Percentiles rank a stretch among this genome's conserved stretches.
Conservation (phyloP, 2,888 invertebrate genomes). For the Trilocha varians region DNA sequence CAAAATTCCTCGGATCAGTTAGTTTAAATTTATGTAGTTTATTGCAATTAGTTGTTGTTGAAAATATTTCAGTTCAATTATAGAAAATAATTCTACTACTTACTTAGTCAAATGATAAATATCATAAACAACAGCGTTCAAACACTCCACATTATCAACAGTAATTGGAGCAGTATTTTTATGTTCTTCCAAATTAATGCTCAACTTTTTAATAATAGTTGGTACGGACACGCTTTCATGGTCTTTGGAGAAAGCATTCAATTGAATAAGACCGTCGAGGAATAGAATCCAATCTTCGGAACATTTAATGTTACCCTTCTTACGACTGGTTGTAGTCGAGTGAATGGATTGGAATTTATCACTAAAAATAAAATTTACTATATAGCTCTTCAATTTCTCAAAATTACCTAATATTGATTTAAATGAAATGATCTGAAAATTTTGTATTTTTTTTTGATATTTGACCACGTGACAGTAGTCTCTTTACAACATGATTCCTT, state of each 20-base stretch:
- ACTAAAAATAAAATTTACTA: conserved; percentile 14
- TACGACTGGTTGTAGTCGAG: conserved; percentile 15
- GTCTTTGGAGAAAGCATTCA: conserved; percentile 19
- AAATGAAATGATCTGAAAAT: no score
- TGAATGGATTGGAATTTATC: conserved; percentile 23
- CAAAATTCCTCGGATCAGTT: no score
- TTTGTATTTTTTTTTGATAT: no score
- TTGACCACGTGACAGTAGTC: no score
- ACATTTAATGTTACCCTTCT: conserved; percentile 22
- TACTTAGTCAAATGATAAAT: conserved; percentile 18
- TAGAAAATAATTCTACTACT: conserved; percentile 4
- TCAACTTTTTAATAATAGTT: conserved; percentile 18
- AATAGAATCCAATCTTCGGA: conserved; percentile 25
- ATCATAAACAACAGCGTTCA: conserved; percentile 15
- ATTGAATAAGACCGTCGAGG: conserved; percentile 27
- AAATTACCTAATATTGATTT: no score
- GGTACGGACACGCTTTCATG: conserved; percentile 21
- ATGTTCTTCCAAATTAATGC: conserved; percentile 20
- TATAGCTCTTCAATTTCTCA: not conserved
- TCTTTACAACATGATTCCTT: no score
- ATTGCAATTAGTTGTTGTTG: no score
- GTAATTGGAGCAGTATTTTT: conserved; percentile 1
- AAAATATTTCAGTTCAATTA: not conserved
- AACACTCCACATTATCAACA: conserved; percentile 8
- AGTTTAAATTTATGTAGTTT: no score